Conservation (phyloP, 2,113 vertebrate genomes). For the Polyodon spathula region DNA sequence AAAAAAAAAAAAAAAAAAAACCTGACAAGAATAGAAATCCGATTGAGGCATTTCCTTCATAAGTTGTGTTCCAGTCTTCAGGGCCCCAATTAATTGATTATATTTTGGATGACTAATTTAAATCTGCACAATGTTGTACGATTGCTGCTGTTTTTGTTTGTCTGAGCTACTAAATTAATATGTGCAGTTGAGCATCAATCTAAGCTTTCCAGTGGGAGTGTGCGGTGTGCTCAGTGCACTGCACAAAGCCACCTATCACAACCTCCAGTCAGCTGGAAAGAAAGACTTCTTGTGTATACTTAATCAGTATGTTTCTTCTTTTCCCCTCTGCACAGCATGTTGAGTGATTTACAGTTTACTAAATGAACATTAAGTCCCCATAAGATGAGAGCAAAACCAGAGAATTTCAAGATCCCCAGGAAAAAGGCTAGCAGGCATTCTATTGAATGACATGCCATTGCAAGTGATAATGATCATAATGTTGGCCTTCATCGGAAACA, state of each 20-base stretch:
- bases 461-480: too few relatives aligned
- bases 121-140: neutral
- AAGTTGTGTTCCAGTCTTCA: neutral
- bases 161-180: constrained; percentile 10
- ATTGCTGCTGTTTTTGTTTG: constrained; percentile 8
- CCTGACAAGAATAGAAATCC: neutral
- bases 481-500: too few relatives aligned
- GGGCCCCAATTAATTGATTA: neutral
- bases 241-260: constrained; percentile 10
- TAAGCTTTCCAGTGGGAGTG: neutral
- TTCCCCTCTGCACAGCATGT: neutral
- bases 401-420: too few relatives aligned
- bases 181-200: neutral
- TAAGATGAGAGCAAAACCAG: too few relatives aligned
- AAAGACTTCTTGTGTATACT: constrained; percentile 3
- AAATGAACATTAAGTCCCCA: too few relatives aligned
- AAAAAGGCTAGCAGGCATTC: too few relatives aligned
- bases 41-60: neutral
- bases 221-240: neutral
- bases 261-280: constrained; percentile 1
- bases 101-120: neutral
- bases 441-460: too few relatives aligned
- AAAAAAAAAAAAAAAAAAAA: too few relatives aligned
- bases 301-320: neutral
- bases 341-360: neutral